A percentile compares a stretch with the other conserved stretches of the same genome.
These are phyloP conservation scores for Saccostrea glomerata DNA, from an alignment of 1,140 invertebrate genomes.

Conservation along the genomic window DNA sequence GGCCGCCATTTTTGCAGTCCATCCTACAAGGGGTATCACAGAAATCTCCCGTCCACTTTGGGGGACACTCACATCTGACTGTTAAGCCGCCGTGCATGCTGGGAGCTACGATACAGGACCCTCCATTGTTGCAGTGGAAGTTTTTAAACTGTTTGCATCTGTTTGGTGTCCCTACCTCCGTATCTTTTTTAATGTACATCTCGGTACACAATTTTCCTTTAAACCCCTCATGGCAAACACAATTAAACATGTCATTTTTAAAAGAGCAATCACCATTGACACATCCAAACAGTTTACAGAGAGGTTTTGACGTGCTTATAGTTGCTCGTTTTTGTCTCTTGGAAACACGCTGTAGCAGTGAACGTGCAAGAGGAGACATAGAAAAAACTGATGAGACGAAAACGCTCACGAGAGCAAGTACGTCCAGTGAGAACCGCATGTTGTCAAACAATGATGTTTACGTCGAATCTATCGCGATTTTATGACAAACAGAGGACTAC, in stretches of 20 bases:
- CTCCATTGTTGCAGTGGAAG: neutral
- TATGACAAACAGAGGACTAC: neutral
- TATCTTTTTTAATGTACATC: neutral
- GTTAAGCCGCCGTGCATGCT: neutral
- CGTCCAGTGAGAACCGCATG: conserved; percentile 5
- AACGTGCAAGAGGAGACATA: neutral
- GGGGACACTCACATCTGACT: neutral
- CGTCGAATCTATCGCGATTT: neutral
- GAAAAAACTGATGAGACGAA: neutral
- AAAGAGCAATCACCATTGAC: neutral
- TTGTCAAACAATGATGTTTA: conserved; percentile 29
- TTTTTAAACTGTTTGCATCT: neutral
- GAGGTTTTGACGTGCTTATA: neutral
- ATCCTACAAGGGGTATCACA: conserved; percentile 13
- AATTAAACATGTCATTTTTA: neutral
- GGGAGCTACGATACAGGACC: neutral
- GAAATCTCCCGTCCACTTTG: neutral
- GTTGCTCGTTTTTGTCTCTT: neutral
- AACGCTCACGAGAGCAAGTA: neutral
- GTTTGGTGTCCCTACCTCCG: neutral
- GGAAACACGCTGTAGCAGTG: neutral
- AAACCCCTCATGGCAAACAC: neutral
- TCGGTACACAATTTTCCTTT: neutral
- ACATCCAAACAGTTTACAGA: neutral
- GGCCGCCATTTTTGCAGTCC: conserved; percentile 8